phyloP scores from a whole-genome alignment of 2,888 invertebrate species.

The Andricus curvator region DNA sequence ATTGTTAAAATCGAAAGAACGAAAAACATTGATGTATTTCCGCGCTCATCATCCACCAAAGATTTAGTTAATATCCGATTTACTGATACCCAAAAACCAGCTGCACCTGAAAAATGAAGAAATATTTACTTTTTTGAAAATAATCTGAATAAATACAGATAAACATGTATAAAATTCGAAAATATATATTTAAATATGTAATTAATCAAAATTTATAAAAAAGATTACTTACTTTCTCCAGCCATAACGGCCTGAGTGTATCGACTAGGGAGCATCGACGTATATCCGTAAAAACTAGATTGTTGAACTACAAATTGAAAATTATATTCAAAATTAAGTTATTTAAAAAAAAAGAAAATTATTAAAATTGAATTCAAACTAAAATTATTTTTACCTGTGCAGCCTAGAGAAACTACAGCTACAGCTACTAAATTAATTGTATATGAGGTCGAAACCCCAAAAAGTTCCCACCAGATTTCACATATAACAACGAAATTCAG shows the following conservation, averaged over 20 bases:
- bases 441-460: constrained; percentile 89
- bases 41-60: constrained; percentile 86
- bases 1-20: constrained; percentile 88
- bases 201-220: not conserved
- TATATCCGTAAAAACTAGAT: constrained; percentile 96
- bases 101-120: constrained; percentile 83
- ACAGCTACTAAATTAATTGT: constrained; percentile 91
- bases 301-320: constrained; percentile 85
- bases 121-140: not conserved
- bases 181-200: not conserved
- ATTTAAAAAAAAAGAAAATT: constrained; percentile 5
- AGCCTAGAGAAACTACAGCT: constrained; percentile 91
- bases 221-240: constrained; percentile 88
- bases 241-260: constrained; percentile 98
- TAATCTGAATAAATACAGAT: no score
- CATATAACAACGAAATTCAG: constrained; percentile 91
- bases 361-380: constrained; percentile 13
- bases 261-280: constrained; percentile 92
- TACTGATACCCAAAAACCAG: constrained; percentile 92
- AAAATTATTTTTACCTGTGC: constrained; percentile 83
- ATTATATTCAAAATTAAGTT: not conserved
- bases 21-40: constrained; percentile 94
- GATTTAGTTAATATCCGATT: constrained; percentile 92
- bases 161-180: no score
- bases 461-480: constrained; percentile 92